Percentiles rank a stretch among this genome's conserved stretches.
These are phyloP conservation scores for Columba guinea DNA, from an alignment of 2,797 vertebrate genomes.

Conservation along the genomic window DNA sequence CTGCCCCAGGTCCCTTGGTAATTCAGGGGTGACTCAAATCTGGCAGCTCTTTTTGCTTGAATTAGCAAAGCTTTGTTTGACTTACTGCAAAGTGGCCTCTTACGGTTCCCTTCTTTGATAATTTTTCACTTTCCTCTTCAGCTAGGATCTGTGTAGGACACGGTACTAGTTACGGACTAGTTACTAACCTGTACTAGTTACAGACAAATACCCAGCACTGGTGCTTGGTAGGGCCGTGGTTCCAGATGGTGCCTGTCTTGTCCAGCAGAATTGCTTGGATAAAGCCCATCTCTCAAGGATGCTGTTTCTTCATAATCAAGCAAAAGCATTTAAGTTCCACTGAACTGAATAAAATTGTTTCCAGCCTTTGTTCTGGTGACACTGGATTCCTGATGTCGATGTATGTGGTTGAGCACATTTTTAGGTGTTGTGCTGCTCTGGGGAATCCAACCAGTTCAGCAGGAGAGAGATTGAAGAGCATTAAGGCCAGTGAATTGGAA, in stretches of 20 bases:
- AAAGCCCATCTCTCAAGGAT: background rate
- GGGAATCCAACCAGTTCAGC: background rate
- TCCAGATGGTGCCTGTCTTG: background rate
- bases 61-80: background rate
- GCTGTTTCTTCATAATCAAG: background rate
- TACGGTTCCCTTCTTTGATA: background rate
- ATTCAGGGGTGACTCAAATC: background rate
- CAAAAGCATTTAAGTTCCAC: background rate
- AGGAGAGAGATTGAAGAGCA: background rate
- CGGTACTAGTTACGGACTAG: background rate
- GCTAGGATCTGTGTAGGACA: background rate
- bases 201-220: background rate
- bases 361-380: background rate
- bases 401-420: background rate
- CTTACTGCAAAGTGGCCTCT: background rate
- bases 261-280: background rate
- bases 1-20: background rate
- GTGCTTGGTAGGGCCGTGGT: background rate
- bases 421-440: background rate
- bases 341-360: background rate
- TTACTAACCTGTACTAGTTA: background rate
- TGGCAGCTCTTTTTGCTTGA: background rate
- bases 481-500: background rate
- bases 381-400: background rate
- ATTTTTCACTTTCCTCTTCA: background rate